phyloP scores from a whole-genome alignment of 2,113 vertebrate species.

The Rhegmatorhina hoffmannsi region DNA sequence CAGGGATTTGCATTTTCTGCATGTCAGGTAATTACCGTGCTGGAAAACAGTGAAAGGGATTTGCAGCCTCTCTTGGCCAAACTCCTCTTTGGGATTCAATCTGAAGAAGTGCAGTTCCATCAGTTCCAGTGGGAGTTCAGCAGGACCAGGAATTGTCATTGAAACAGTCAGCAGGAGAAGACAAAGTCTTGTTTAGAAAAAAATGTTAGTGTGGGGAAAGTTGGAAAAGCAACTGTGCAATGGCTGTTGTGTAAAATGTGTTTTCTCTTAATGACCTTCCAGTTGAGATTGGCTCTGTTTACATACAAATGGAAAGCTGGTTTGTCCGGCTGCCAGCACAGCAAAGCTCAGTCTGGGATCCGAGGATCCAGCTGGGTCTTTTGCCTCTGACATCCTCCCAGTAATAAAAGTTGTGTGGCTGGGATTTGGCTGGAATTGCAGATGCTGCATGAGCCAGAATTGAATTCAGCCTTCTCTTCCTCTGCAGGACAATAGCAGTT shows the following conservation, averaged over 20 bases:
- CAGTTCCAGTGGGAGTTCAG: neutral
- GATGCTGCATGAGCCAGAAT: constrained; percentile 43
- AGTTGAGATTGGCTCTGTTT: constrained; percentile 67
- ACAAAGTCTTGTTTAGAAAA: neutral
- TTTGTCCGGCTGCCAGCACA: constrained; percentile 58
- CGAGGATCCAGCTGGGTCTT: constrained; percentile 60
- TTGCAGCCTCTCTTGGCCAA: neutral
- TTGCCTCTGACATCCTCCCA: constrained; percentile 64
- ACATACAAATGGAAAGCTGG: constrained; percentile 58
- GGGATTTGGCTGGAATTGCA: constrained; percentile 47
- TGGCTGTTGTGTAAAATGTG: constrained; percentile 49
- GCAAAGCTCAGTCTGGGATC: constrained; percentile 54
- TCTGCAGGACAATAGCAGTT: constrained; percentile 52
- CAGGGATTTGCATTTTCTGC: neutral
- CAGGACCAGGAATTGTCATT: neutral
- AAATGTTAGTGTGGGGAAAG: neutral
- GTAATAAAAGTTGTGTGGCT: constrained; percentile 57
- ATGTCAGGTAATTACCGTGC: neutral
- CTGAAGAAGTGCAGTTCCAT: neutral
- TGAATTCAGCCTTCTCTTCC: constrained; percentile 50
- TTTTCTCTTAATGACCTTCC: constrained; percentile 64
- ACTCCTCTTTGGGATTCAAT: neutral
- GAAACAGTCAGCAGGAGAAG: neutral
- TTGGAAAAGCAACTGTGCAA: constrained; percentile 37
- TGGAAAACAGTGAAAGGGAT: neutral